A percentile compares a stretch with the other conserved stretches of the same genome.
Evolutionary conservation across 2,888 invertebrate species (phyloP).

Genomic region (Mythimna ferrago): DNA sequence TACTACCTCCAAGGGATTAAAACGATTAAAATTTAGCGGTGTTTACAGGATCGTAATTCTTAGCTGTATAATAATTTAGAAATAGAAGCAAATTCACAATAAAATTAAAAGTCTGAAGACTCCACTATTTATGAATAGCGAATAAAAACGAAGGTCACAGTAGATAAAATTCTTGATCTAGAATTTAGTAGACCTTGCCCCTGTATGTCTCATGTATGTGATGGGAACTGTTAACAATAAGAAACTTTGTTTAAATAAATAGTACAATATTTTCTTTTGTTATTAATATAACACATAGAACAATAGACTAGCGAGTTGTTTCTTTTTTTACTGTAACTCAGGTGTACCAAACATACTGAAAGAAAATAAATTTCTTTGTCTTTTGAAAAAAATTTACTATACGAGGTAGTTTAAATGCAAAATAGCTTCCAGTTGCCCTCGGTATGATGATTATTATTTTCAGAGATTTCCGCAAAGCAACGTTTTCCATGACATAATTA

Average conservation of each 20-base stretch:
- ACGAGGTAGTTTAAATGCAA: not conserved
- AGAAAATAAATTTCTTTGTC: too few species aligned
- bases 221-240: slow-evolving; percentile 23
- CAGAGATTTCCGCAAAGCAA: too few species aligned
- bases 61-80: too few species aligned
- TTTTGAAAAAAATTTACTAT: too few species aligned
- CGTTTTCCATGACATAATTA: too few species aligned
- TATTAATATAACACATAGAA: not conserved
- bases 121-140: slow-evolving; percentile 26
- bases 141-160: not conserved
- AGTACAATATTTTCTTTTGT: slow-evolving; percentile 8
- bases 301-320: not conserved
- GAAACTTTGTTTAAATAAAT: not conserved
- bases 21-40: too few species aligned
- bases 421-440: too few species aligned
- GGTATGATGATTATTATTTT: too few species aligned
- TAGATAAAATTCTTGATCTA: not conserved
- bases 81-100: not conserved
- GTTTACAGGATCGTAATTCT: too few species aligned
- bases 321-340: not conserved
- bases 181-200: slow-evolving; percentile 15
- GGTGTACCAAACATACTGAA: not conserved
- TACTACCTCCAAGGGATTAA: too few species aligned
- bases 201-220: slow-evolving; percentile 9
- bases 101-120: not conserved